Evolutionary conservation across 2,888 invertebrate species (phyloP).

Genomic region (Drosophila helvetica): DNA sequence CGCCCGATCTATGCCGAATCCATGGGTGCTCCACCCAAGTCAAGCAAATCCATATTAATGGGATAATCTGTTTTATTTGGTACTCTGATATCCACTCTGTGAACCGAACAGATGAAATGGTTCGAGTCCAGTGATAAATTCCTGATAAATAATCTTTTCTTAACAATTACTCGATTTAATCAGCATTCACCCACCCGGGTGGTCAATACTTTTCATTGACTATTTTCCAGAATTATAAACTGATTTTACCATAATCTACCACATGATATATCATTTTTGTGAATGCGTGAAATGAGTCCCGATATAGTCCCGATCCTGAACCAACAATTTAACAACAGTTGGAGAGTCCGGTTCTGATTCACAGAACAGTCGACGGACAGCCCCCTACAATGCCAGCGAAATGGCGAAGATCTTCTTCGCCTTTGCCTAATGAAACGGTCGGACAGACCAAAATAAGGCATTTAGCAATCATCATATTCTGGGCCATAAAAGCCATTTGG

Average conservation of each 20-base stretch:
- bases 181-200: no score
- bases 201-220: no score
- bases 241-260: no score
- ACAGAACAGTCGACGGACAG: neutral
- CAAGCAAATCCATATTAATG: neutral
- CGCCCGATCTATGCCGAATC: neutral
- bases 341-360: no score
- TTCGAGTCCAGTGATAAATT: no score
- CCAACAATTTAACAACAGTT: no score
- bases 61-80: neutral
- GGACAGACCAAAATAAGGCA: constrained; percentile 18
- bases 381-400: neutral
- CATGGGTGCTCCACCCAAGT: neutral
- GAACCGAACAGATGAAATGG: neutral
- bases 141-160: no score
- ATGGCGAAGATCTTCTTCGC: neutral
- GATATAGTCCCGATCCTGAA: no score
- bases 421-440: neutral
- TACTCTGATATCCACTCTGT: neutral
- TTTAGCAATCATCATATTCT: constrained; percentile 35
- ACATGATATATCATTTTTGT: no score
- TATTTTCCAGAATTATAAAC: no score
- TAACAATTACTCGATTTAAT: no score
- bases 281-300: no score
- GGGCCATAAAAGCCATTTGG: constrained; percentile 37